Evolutionary conservation across 2,797 vertebrate species (phyloP), one percentile per base, ranked within the genome.

Genomic region (Megaceryle alcyon): DNA sequence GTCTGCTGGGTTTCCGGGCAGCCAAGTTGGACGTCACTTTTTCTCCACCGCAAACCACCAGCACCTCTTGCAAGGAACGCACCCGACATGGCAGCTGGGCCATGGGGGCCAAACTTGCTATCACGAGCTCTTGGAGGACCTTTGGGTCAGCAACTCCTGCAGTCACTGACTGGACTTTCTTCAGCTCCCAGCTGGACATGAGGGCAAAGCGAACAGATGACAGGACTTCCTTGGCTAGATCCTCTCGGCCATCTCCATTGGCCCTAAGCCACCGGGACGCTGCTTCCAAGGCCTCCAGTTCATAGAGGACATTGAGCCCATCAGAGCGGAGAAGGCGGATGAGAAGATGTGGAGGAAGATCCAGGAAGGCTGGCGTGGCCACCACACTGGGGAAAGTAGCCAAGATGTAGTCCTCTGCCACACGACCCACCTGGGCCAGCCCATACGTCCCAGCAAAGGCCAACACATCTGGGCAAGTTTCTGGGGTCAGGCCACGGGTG

Each of bases 111-210:
- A 97, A 72, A 29, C 96, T 95, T 6, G 80, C 97, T 39, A 91
- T 95, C 93, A 81, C 61, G 20, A 96, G 96, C 97, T 90, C 98
- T 22, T 22, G 96, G 93, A 98, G 98, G 7, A 97, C 3, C 37
- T 76, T 98, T 72, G 98, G 97, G 80, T 98, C 86, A 41, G 98
- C 90, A 6, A 97, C 96, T 33, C 94, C 96, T 14, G 92, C 26
- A 98, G 98, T 84, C 10, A 98, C 97, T 3, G 98, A 98, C 4
- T 98, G 96, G 33, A 99, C 98, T 86, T 98, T 99, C 78, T 98
- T 97, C 90, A 99, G 98, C 96, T 99, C 99, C 48, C 97, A 95
- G 88, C 98, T 98, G 6, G 99, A 99, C 99, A 99, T 99, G 51
- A 99, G 98, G 11, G 98, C 98, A 70, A 99, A 99, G 29, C 99